A percentile compares a stretch with the other conserved stretches of the same genome.
These are phyloP conservation scores for Euzophera pinguis DNA, from an alignment of 2,888 invertebrate genomes.

Conservation along the genomic window DNA sequence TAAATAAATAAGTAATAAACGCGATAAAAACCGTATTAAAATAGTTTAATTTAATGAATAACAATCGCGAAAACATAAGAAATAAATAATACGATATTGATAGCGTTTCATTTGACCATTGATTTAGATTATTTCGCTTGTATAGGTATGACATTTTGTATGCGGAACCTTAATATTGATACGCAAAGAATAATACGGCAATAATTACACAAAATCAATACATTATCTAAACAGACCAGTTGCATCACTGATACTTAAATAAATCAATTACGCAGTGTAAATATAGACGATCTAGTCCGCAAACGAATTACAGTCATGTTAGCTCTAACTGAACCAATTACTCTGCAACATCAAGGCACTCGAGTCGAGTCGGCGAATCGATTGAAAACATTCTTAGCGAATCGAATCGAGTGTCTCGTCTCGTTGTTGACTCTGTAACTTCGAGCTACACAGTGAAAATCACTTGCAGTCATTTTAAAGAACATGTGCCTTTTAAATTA, in stretches of 20 bases:
- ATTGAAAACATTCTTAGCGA: slow-evolving; percentile 6
- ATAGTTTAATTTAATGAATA: too few relatives aligned
- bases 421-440: neutral
- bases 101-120: too few relatives aligned
- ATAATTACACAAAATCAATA: neutral
- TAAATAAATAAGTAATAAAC: too few relatives aligned
- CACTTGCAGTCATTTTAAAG: neutral
- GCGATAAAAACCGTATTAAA: too few relatives aligned
- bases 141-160: too few relatives aligned
- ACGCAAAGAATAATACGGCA: too few relatives aligned
- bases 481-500: too few relatives aligned
- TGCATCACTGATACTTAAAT: neutral
- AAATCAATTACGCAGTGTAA: neutral
- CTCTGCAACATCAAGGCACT: slow-evolving; percentile 1
- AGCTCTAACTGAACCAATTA: slow-evolving; percentile 6
- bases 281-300: neutral
- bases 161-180: too few relatives aligned
- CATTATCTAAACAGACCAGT: neutral
- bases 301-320: neutral
- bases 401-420: slow-evolving; percentile 2
- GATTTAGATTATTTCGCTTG: too few relatives aligned
- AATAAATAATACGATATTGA: too few relatives aligned
- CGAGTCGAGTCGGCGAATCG: slow-evolving; percentile 9
- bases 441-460: neutral
- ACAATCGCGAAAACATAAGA: too few relatives aligned